Conservation (phyloP, 2,888 invertebrate genomes). For the Xanthia icteritia region DNA sequence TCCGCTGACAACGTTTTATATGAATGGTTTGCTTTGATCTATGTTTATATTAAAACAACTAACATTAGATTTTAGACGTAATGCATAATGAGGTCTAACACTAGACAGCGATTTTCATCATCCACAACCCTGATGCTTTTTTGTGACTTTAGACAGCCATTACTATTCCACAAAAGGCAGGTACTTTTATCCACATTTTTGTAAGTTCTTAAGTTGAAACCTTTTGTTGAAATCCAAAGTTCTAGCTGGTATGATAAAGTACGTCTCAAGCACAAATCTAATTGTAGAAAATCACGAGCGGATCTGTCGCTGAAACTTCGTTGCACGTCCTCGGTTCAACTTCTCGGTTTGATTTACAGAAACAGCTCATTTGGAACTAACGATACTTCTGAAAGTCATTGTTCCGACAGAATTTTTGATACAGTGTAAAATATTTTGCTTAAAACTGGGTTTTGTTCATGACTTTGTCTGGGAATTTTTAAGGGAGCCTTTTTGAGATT, state of each 20-base stretch:
- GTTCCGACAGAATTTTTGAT: constrained; percentile 17
- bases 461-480: not conserved
- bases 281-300: constrained; percentile 54
- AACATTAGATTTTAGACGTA: not conserved
- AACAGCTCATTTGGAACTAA: constrained; percentile 52
- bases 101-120: too few species aligned
- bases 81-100: too few species aligned
- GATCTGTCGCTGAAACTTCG: constrained; percentile 59
- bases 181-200: not conserved
- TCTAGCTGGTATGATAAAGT: constrained; percentile 47
- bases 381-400: constrained; percentile 36
- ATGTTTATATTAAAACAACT: not conserved
- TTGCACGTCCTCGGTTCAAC: constrained; percentile 48
- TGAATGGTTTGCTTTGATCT: constrained; percentile 9
- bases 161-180: not conserved
- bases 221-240: constrained; percentile 36
- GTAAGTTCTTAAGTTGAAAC: constrained; percentile 11
- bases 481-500: not conserved
- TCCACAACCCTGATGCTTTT: too few species aligned
- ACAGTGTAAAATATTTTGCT: not conserved
- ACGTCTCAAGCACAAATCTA: constrained; percentile 52
- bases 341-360: constrained; percentile 56
- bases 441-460: not conserved
- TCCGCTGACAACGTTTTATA: constrained; percentile 21
- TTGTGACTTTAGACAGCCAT: too few species aligned